These are phyloP conservation scores for Agriopis leucophaearia DNA, from an alignment of 2,888 invertebrate species.

Conservation along the genomic window DNA sequence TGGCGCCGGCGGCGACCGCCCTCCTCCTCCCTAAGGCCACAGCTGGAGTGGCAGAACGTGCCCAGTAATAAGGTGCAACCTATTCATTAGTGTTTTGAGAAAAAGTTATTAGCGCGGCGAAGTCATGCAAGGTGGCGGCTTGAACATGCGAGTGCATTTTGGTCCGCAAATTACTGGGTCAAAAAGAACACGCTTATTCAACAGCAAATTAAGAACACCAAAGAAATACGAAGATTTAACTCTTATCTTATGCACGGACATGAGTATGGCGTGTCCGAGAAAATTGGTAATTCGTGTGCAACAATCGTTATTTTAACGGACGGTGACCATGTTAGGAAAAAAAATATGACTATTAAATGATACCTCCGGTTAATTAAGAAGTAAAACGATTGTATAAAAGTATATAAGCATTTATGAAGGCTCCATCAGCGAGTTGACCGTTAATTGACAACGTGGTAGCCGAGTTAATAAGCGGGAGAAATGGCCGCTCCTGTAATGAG, in stretches of 20 bases:
- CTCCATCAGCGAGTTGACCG: constrained; percentile 48
- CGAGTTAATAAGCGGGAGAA: constrained; percentile 69
- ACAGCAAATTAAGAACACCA: constrained; percentile 28
- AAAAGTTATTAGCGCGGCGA: constrained; percentile 78
- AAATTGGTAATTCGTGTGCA: constrained; percentile 24
- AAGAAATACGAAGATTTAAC: constrained; percentile 17
- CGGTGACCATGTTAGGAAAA: constrained; percentile 22
- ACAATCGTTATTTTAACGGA: constrained; percentile 9
- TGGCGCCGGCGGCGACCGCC: constrained; percentile 59
- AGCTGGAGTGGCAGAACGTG: constrained; percentile 77
- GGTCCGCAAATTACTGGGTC: constrained; percentile 69
- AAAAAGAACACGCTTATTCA: constrained; percentile 50
- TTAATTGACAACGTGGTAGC: constrained; percentile 64
- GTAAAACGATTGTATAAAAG: constrained; percentile 28
- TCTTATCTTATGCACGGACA: constrained; percentile 25
- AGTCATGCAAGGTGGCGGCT: constrained; percentile 65
- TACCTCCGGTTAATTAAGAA: constrained; percentile 30
- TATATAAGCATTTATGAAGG: constrained; percentile 30
- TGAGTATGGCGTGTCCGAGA: constrained; percentile 25
- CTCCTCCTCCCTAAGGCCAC: constrained; percentile 39
- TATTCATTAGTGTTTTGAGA: constrained; percentile 85
- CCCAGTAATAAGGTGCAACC: constrained; percentile 79
- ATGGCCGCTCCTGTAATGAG: constrained; percentile 67
- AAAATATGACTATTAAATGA: constrained; percentile 25
- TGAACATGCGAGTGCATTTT: constrained; percentile 80